Evolutionary conservation across 2,888 invertebrate species (phyloP).

Genomic region (Drosophila falleni): DNA sequence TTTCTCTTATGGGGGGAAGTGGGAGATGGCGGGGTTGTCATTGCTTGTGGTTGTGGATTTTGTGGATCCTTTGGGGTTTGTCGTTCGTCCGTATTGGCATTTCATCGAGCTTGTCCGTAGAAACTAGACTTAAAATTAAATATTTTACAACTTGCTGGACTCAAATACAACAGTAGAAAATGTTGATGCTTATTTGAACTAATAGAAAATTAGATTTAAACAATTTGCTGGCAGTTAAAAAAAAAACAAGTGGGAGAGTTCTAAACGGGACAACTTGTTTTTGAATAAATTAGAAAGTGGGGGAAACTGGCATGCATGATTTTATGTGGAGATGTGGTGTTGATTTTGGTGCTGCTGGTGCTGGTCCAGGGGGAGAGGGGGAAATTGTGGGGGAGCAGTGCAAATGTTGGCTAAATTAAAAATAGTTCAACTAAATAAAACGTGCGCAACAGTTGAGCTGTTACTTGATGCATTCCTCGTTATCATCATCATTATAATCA

Average conservation of each 20-base stretch:
- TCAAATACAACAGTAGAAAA: slow-evolving; percentile 49
- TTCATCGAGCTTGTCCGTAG: slow-evolving; percentile 56
- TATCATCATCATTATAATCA: slow-evolving; percentile 19
- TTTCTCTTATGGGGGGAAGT: slow-evolving; percentile 26
- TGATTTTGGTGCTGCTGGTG: slow-evolving; percentile 2
- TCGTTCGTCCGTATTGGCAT: slow-evolving; percentile 56
- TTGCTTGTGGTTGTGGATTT: not conserved
- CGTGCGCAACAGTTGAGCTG: slow-evolving; percentile 42
- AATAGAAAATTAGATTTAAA: slow-evolving; percentile 27
- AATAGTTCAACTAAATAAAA: slow-evolving; percentile 65
- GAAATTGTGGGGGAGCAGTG: slow-evolving; percentile 44
- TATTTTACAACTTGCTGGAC: slow-evolving; percentile 68
- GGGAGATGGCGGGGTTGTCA: slow-evolving; percentile 9
- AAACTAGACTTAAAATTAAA: slow-evolving; percentile 68
- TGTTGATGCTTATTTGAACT: slow-evolving; percentile 54
- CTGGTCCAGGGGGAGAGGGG: slow-evolving; percentile 22
- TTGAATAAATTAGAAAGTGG: slow-evolving; percentile 62
- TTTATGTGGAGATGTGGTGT: slow-evolving; percentile 17
- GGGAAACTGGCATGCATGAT: slow-evolving; percentile 27
- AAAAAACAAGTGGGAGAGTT: slow-evolving; percentile 12
- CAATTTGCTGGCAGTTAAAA: slow-evolving; percentile 41
- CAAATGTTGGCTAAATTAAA: slow-evolving; percentile 68
- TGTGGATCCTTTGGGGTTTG: slow-evolving; percentile 10
- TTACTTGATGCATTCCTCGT: slow-evolving; percentile 30
- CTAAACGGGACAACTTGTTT: slow-evolving; percentile 15